Conservation (phyloP, 53 echinoderm and acorn worm species). For the Luidia sarsii region DNA sequence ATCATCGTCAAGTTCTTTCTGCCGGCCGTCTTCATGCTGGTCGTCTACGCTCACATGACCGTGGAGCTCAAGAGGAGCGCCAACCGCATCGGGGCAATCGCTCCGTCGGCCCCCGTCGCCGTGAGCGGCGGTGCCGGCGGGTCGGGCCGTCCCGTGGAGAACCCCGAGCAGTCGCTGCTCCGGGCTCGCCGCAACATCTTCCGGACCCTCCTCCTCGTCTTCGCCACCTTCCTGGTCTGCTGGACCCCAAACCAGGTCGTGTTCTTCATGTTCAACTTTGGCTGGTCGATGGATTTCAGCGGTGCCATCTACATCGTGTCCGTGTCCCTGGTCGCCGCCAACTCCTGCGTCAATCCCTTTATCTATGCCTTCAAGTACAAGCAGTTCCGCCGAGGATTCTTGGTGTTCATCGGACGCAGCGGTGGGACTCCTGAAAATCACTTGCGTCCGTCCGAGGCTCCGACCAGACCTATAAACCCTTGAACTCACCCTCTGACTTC, state of each 20-base stretch:
- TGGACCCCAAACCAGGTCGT: conserved; percentile 57
- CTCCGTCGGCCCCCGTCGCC: neutral
- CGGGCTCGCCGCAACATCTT: conserved; percentile 55
- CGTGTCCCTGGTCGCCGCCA: conserved; percentile 33
- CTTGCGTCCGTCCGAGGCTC: neutral
- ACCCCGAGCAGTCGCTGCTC: conserved; percentile 27
- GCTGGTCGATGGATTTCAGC: conserved; percentile 34
- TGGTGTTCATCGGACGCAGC: neutral
- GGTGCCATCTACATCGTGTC: conserved; percentile 46
- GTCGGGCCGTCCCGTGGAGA: neutral
- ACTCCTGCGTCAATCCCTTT: conserved; percentile 48
- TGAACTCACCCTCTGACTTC: too few relatives aligned
- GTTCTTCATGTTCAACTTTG: conserved; percentile 63
- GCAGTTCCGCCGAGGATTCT: conserved; percentile 46
- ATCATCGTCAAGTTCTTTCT: conserved; percentile 44
- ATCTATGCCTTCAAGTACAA: conserved; percentile 58
- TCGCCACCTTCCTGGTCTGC: conserved; percentile 40
- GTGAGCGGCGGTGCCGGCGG: neutral
- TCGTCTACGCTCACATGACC: conserved; percentile 51
- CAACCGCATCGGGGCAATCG: conserved; percentile 12
- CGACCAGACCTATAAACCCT: too few relatives aligned
- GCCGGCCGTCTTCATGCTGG: conserved; percentile 37
- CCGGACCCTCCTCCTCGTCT: conserved; percentile 51
- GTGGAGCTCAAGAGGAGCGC: conserved; percentile 47
- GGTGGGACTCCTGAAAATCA: neutral